Conservation (phyloP, 2,888 invertebrate genomes). For the Eugnorisma glareosa region DNA sequence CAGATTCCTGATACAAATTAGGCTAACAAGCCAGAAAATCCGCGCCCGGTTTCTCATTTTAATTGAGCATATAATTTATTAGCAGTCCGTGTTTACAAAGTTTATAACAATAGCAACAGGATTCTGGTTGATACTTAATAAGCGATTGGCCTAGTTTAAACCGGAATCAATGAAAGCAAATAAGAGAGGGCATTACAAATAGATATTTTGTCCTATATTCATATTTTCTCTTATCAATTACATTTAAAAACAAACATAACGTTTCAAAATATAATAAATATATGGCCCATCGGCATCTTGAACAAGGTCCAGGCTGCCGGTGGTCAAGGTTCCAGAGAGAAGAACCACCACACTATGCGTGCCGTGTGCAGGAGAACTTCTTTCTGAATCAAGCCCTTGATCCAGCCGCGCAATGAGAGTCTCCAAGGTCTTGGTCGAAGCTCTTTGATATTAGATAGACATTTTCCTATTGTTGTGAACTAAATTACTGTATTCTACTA, state of each 20-base stretch:
- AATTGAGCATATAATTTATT: slow-evolving; percentile 76
- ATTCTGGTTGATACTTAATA: slow-evolving; percentile 42
- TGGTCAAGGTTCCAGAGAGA: too few species aligned
- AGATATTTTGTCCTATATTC: too few species aligned
- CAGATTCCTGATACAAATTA: slow-evolving; percentile 73
- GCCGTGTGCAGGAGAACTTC: too few species aligned
- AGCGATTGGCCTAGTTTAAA: neutral
- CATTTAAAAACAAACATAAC: too few species aligned
- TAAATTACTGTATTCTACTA: neutral
- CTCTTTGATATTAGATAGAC: neutral
- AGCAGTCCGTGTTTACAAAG: slow-evolving; percentile 64
- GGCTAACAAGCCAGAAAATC: slow-evolving; percentile 73
- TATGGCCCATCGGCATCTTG: too few species aligned
- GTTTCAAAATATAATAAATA: too few species aligned
- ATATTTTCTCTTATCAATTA: too few species aligned
- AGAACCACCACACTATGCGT: too few species aligned
- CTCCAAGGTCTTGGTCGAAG: too few species aligned
- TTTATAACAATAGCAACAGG: slow-evolving; percentile 54
- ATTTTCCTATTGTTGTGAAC: neutral
- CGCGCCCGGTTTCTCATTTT: slow-evolving; percentile 72
- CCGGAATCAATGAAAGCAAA: slow-evolving; percentile 6
- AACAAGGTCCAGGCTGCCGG: too few species aligned
- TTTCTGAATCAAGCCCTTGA: too few species aligned
- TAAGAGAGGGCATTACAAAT: neutral
- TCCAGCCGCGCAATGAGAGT: too few species aligned